Conservation (phyloP, 2,888 invertebrate species). For the Epinotia brunnichana region DNA sequence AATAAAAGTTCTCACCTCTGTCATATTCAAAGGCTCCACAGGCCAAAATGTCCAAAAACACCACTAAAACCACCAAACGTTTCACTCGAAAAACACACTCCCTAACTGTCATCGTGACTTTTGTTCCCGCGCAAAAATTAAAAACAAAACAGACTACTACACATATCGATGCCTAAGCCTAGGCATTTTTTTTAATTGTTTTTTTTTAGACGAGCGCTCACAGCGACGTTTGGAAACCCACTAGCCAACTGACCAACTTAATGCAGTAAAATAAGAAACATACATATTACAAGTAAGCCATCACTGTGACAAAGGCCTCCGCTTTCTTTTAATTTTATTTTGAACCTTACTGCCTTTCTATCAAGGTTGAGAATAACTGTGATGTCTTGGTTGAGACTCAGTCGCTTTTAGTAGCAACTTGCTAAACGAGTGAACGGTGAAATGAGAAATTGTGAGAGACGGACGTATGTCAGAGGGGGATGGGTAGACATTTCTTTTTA, state of each 20-base stretch:
- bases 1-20: conserved; percentile 63
- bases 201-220: conserved; percentile 62
- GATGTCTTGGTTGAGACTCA: conserved; percentile 56
- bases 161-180: conserved; percentile 58
- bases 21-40: conserved; percentile 64
- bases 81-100: conserved; percentile 76
- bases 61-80: conserved; percentile 68
- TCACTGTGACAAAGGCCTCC: conserved; percentile 62
- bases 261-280: conserved; percentile 82
- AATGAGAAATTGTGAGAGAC: conserved; percentile 82
- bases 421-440: conserved; percentile 84
- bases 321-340: conserved; percentile 52
- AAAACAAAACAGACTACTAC: conserved; percentile 42
- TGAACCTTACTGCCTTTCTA: conserved; percentile 36
- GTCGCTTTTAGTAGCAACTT: conserved; percentile 63
- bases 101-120: conserved; percentile 77
- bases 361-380: conserved; percentile 46
- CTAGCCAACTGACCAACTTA: conserved; percentile 83
- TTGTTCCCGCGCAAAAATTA: conserved; percentile 61
- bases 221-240: conserved; percentile 69
- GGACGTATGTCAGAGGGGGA: conserved; percentile 67
- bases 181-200: conserved; percentile 65
- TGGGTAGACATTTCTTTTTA: conserved; percentile 69
- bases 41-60: conserved; percentile 70
- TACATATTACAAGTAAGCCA: conserved; percentile 70